Conservation (phyloP, 2,113 vertebrate genomes). For the Melospiza melodia region DNA sequence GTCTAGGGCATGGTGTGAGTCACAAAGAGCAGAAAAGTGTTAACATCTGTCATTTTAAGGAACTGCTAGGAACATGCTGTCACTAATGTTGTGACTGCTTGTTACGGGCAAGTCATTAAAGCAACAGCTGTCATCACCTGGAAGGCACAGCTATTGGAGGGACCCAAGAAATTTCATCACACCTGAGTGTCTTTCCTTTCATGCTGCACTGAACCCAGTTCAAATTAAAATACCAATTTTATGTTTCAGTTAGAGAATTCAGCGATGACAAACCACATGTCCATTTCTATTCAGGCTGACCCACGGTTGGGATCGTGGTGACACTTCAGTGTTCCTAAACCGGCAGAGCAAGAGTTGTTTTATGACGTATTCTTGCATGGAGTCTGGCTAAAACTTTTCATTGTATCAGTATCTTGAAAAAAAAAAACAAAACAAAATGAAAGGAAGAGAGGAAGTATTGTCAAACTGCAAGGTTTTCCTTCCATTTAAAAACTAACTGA, state of each 20-base stretch:
- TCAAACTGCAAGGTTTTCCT: not conserved
- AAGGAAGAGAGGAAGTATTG: not conserved
- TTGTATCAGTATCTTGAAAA: not conserved
- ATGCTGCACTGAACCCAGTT: not conserved
- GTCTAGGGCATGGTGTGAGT: not conserved
- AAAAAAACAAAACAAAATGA: not conserved
- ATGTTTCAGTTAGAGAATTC: not conserved
- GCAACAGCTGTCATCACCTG: constrained; percentile 38
- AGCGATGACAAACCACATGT: not conserved
- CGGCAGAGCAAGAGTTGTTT: not conserved
- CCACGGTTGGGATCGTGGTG: fast-evolving
- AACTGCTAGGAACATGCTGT: constrained; percentile 19
- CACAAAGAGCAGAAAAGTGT: constrained; percentile 18
- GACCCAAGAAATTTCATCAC: constrained; percentile 2
- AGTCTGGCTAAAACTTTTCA: not conserved
- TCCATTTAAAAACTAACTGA: not conserved
- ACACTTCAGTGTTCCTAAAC: not conserved
- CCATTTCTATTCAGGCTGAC: not conserved
- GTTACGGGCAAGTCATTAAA: constrained; percentile 54
- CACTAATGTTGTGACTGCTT: not conserved
- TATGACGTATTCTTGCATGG: not conserved
- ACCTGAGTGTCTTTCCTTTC: not conserved
- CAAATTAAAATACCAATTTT: not conserved
- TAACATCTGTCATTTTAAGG: constrained; percentile 24
- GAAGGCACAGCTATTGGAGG: not conserved